Base-by-base conservation (phyloP, 2,888 invertebrate species). In the Cynaeus angustus region DNA sequence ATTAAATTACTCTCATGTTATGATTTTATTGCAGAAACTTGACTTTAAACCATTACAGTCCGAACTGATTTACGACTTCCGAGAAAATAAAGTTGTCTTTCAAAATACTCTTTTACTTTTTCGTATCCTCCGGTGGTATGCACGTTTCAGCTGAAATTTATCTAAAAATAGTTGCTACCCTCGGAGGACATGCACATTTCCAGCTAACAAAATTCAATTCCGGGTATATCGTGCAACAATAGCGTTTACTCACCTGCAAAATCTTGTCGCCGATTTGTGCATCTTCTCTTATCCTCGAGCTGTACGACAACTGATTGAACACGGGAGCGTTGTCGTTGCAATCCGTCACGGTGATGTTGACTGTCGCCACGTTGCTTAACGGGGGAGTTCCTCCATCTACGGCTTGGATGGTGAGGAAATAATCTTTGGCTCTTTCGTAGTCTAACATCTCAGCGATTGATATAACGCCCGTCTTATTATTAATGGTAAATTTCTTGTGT, bases 311-410 rank as follows among this genome's bases (percentile, higher is more conserved):
- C 83, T 94, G 94, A 50, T 89, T 88, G 85, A 97, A 97, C 59
- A 89, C 88, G 0, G 97, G 97, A 5, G 91, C 89, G 84, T 97
- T 97, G 84, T 97, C 97, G 83, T 97, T 97, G 79, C 91, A 91
- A 85, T 97, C 97, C 9, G 89, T 86, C 12, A 97, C 89, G 5
- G 95, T 92, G 73, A 98, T 91, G 84, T 96, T 96, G 64, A 97
- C 89, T 12, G 93, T 91, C 3, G 96, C 94, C 73, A 94, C 92
- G 84, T 95, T 95, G 82, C 94, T 95, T 43, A 98, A 88, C 9
- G 98, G 96, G 1, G 96, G 96, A 10, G 89, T 88, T 5, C 97
- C 97, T 0, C 94, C 94, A 84, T 98, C 98, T 14, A 94, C 89
- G 1, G 97, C 97, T 85, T 96, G 94, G 72, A 97, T 92, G 0